Evolutionary conservation across 1,140 invertebrate species (phyloP), one percentile per base, ranked within the genome.

Genomic region (Atta colombica): DNA sequence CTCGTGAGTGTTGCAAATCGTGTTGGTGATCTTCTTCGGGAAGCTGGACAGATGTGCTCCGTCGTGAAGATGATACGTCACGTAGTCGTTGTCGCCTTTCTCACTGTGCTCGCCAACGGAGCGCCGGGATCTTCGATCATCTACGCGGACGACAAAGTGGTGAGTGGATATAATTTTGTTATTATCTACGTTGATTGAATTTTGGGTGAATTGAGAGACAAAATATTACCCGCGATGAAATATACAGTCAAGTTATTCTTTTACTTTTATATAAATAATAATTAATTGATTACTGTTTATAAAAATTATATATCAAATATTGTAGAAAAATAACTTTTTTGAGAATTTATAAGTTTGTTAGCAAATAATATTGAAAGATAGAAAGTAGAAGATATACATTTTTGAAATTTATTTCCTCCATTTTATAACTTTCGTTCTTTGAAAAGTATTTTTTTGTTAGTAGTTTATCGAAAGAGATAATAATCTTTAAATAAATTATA

Each of bases 91-190:
- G 85, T 58, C 61, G 85, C 87, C 75, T 55, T 92, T 35, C 71
- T 89, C 58, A 53, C 55, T 61, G 69, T 85, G 65, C 71, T 90
- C 16, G 85, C 72, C 16, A 53, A 35, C 3, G 89, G 88, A 69
- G 85, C 87, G 66, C 88, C 87, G 60, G 77, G 55, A 55, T 87
- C 86, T 60, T 92, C 91, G 53, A 49, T 84, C 61, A 91, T 93
- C 45, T 94, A 94, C 77, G 93, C 90, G 58, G 93, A 94, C 55
- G 93, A 94, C 71, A 89, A 82, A 90, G 92, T 93, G 92, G 93
- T 94, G 88, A 94, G 92, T 93, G 39, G 21, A 53, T 66, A 68
- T 39, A 7, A 39, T 86, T 28, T 74, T 86, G 51, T 51, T 49
- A 31, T 81, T 88, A 51, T 84, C 25, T 49, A 14, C 35, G 14